Evolutionary conservation across 2,113 vertebrate genomes (phyloP).

Genomic region (Peromyscus californicus): DNA sequence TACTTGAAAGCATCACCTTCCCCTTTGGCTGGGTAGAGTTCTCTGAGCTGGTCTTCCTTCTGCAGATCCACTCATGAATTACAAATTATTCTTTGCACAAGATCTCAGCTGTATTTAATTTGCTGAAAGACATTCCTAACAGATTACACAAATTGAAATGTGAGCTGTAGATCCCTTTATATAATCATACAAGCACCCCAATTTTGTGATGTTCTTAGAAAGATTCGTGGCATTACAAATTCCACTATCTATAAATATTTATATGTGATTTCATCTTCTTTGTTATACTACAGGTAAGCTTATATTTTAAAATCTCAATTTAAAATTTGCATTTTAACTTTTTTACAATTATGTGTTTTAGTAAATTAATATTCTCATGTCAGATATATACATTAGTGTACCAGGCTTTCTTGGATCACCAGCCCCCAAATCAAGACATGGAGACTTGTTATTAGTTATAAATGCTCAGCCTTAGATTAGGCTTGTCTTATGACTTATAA

Average conservation of each 20-base stretch:
- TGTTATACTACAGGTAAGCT: not conserved
- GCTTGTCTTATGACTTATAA: not conserved
- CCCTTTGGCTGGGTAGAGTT: not conserved
- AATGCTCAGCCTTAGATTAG: not conserved
- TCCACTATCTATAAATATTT: not conserved
- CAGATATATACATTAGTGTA: not conserved
- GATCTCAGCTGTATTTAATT: not conserved
- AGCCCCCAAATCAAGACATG: not conserved
- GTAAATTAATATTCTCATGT: not conserved
- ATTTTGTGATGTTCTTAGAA: not conserved
- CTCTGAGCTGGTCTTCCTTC: not conserved
- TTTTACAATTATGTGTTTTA: not conserved
- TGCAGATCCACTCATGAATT: not conserved
- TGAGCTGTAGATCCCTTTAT: not conserved
- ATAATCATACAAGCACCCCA: not conserved
- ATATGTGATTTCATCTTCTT: not conserved
- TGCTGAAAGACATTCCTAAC: not conserved
- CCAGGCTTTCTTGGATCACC: not conserved
- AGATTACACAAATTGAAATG: not conserved
- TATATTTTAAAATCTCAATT: constrained; percentile 29
- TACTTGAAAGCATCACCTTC: not conserved
- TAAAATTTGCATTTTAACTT: not conserved
- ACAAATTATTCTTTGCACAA: not conserved
- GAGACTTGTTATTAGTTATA: not conserved
- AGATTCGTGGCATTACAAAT: not conserved